Percentiles rank a stretch among this genome's conserved stretches.
Evolutionary conservation across 2,888 invertebrate species (phyloP).

Genomic region (Melanostoma mellinum): DNA sequence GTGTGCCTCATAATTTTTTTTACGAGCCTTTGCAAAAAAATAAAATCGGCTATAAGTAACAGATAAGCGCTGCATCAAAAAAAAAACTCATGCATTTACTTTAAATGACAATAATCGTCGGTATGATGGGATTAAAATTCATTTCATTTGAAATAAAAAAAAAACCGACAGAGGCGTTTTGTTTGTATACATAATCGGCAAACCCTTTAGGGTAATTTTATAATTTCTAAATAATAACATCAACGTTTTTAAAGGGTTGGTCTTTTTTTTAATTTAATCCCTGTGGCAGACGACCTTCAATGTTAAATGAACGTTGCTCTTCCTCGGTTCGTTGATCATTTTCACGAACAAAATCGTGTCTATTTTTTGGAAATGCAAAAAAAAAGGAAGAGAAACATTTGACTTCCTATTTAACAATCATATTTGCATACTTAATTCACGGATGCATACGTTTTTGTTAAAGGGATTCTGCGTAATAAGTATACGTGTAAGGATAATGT

Average conservation of each 20-base stretch:
- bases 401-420: constrained; percentile 57
- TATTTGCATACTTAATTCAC: constrained; percentile 70
- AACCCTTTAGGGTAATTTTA: constrained; percentile 54
- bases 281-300: constrained; percentile 37
- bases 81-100: constrained; percentile 10
- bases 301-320: constrained; percentile 30
- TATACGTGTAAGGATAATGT: constrained; percentile 65
- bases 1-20: constrained; percentile 46
- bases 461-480: constrained; percentile 55
- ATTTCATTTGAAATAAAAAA: constrained; percentile 4
- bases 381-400: constrained; percentile 22
- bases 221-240: constrained; percentile 66
- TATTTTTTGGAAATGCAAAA: constrained; percentile 9
- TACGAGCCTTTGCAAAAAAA: constrained; percentile 13
- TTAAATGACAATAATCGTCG: constrained; percentile 31
- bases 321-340: constrained; percentile 55
- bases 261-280: constrained; percentile 24
- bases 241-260: constrained; percentile 51
- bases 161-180: constrained; percentile 49
- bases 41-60: constrained; percentile 54
- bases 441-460: constrained; percentile 41
- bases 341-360: background rate
- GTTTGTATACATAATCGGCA: constrained; percentile 39
- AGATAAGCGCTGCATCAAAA: constrained; percentile 30
- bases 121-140: constrained; percentile 51